Conservation (phyloP, 35 echinoderm and acorn worm species). For the Apostichopus japonicus region DNA sequence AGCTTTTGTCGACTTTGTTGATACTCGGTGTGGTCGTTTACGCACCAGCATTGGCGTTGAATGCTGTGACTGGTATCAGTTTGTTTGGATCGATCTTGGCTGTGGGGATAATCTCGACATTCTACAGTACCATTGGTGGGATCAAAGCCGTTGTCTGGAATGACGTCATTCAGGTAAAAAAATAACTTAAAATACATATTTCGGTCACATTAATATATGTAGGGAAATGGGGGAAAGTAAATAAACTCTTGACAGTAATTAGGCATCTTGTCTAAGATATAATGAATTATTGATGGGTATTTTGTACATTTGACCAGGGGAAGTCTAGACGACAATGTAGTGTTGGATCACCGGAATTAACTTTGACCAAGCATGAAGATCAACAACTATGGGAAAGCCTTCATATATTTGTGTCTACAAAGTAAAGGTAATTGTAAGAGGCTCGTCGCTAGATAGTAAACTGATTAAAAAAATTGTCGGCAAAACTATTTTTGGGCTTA, state of each 20-base stretch:
- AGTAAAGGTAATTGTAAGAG: no score
- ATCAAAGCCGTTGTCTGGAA: conserved; percentile 53
- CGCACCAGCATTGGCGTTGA: conserved; percentile 44
- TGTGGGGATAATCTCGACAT: conserved; percentile 37
- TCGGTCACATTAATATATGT: neutral
- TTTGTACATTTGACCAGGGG: neutral
- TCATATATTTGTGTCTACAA: no score
- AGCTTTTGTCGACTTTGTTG: neutral
- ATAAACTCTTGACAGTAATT: neutral
- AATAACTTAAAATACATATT: neutral
- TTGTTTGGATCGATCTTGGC: conserved; percentile 11
- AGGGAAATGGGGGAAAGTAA: neutral
- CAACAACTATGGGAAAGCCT: neutral
- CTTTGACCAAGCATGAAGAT: conserved; percentile 20
- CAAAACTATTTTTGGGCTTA: neutral
- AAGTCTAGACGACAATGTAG: neutral
- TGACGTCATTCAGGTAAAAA: conserved; percentile 44
- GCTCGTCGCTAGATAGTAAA: no score
- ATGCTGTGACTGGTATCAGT: conserved; percentile 53
- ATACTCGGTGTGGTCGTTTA: conserved; percentile 41
- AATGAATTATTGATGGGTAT: no score
- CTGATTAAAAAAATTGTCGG: no score
- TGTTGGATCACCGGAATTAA: neutral
- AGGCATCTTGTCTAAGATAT: neutral
- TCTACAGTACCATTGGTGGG: conserved; percentile 39